Evolutionary conservation across 2,113 vertebrate genomes (phyloP).

Genomic region (Mola mola): DNA sequence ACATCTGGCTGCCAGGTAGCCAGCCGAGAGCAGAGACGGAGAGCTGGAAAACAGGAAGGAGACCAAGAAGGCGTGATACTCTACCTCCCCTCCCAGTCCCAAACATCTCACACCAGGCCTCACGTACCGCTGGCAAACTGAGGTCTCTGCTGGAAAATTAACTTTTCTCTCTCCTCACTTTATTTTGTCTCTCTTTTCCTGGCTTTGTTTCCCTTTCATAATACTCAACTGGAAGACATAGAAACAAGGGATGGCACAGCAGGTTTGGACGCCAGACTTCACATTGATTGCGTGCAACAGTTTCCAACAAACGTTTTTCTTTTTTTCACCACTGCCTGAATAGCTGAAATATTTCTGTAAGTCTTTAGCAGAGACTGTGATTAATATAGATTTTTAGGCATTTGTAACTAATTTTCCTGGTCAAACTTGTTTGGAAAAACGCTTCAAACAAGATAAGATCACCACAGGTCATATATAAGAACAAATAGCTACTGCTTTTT

Average conservation of each 20-base stretch:
- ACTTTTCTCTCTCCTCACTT: not conserved
- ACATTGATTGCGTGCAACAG: not conserved
- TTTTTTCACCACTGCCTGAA: not conserved
- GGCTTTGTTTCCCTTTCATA: constrained; percentile 8
- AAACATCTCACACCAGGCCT: constrained; percentile 39
- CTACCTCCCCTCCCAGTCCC: constrained; percentile 24
- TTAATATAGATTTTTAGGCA: no score
- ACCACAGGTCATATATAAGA: no score
- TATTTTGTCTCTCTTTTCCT: not conserved
- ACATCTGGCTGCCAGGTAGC: constrained; percentile 67
- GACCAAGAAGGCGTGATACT: constrained; percentile 23
- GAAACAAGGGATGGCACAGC: no score
- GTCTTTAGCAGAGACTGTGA: not conserved
- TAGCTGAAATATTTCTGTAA: not conserved
- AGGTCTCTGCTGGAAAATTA: constrained; percentile 23
- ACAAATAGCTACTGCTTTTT: no score
- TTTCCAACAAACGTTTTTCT: constrained; percentile 2
- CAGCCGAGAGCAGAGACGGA: constrained; percentile 23
- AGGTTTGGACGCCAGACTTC: not conserved
- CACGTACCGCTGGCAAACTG: constrained; percentile 33
- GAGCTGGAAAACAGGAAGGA: constrained; percentile 55
- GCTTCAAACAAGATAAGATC: not conserved
- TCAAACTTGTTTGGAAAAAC: not conserved
- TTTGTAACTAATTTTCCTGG: not conserved
- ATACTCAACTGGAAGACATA: constrained; percentile 1